Evolutionary conservation across 2,888 invertebrate species (phyloP), one percentile per base, ranked within the genome.

Genomic region (Drosophila formosana): DNA sequence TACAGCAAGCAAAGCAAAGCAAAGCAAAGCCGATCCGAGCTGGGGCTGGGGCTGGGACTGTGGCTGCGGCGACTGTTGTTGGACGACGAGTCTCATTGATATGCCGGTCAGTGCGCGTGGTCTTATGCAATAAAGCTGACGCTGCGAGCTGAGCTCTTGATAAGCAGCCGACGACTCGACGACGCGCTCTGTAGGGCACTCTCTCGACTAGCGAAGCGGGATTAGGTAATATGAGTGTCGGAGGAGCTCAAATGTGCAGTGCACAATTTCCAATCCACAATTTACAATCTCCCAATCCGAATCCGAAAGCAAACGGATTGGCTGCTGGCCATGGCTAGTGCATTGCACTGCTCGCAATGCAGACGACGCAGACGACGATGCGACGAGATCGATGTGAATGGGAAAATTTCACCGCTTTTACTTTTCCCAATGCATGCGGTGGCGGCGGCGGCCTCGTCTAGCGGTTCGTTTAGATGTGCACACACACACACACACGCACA

Each of bases 331-430:
- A 87, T 52, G 72, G 72, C 68, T 73, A 87, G 84, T 82, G 87
- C 82, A 82, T 84, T 87, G 85, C 68, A 77, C 85, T 73, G 66
- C 71, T 66, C 51, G 79, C 70, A 64, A 75, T 78, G 79, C 75
- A 78, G 79, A 75, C 75, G 72, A 63, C 69, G 45, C 37, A 67
- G 68, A 50, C 57, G 57, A 66, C 63, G 68, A 68, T 52, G 61
- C 63, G 76, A 76, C 66, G 70, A 70, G 78, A 86, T 86, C 87
- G 72, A 80, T 85, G 88, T 88, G 88, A 88, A 83, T 78, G 85
- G 78, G 83, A 85, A 83, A 88, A 86, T 83, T 83, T 83, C 83
- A 82, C 83, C 88, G 83, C 83, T 83, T 83, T 83, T 83, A 83
- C 83, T 83, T 83, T 83, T 82, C 64, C 66, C 66, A 76, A 62